A percentile compares a stretch with the other conserved stretches of the same genome.
phyloP scores from a whole-genome alignment of 2,797 vertebrate species.

The Melanotaenia pygmaea region DNA sequence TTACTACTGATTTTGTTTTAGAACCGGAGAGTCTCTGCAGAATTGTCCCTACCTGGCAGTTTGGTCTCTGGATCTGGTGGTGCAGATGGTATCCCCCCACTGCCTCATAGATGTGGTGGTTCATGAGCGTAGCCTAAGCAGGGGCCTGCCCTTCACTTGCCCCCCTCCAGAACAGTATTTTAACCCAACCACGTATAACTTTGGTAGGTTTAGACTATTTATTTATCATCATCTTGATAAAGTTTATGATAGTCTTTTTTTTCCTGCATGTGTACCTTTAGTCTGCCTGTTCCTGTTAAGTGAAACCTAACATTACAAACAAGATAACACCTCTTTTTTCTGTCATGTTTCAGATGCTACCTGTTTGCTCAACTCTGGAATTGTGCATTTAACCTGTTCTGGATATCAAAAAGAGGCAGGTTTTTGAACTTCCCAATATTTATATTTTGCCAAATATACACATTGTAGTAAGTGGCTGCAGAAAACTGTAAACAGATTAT shows the following conservation, averaged over 20 bases:
- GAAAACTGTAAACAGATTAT: background rate
- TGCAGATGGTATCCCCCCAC: conserved; percentile 84
- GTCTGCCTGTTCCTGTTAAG: background rate
- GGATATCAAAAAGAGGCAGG: conserved; percentile 95
- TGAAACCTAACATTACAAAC: background rate
- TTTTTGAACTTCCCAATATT: conserved; percentile 9
- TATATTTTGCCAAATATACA: background rate
- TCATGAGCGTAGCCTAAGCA: conserved; percentile 91
- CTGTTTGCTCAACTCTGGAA: conserved; percentile 91
- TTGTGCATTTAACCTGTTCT: conserved; percentile 91
- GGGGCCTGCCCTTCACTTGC: conserved; percentile 88
- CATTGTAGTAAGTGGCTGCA: background rate
- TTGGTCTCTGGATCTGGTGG: conserved; percentile 91
- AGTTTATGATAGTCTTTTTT: background rate
- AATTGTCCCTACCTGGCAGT: conserved; percentile 94
- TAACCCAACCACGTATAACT: conserved; percentile 93
- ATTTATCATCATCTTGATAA: background rate
- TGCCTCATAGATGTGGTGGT: conserved; percentile 89
- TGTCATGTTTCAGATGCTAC: conserved; percentile 85
- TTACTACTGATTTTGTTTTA: conserved; percentile 59
- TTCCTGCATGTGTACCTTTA: background rate
- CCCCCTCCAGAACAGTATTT: conserved; percentile 97
- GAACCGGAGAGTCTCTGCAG: conserved; percentile 90
- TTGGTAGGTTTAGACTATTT: conserved; percentile 82
- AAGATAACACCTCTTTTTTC: background rate